Evolutionary conservation across 2,888 invertebrate species (phyloP).

Genomic region (Drosophila histrio): DNA sequence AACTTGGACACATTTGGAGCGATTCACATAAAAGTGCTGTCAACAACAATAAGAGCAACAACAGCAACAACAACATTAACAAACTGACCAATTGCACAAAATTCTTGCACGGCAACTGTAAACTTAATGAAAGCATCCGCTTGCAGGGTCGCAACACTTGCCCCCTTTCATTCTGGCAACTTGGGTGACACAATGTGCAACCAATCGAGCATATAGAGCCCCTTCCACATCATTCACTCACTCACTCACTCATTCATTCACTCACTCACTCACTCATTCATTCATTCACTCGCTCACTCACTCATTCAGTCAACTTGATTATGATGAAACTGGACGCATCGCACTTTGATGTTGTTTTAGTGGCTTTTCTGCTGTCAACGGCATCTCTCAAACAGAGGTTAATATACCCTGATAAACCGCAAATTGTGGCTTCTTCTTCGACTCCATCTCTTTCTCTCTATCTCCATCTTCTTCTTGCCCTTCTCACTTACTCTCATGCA

Average conservation of each 20-base stretch:
- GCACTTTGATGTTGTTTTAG: constrained; percentile 54
- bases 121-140: constrained; percentile 70
- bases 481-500: neutral
- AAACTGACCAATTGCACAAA: constrained; percentile 45
- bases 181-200: constrained; percentile 48
- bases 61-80: neutral
- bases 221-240: neutral
- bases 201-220: constrained; percentile 41
- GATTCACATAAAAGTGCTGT: constrained; percentile 7
- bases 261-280: neutral
- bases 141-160: constrained; percentile 36
- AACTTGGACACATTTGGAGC: constrained; percentile 31
- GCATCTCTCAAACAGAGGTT: constrained; percentile 44
- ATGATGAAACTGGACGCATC: constrained; percentile 36
- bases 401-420: constrained; percentile 60
- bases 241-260: neutral
- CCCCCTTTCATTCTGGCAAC: neutral
- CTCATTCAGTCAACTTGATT: constrained; percentile 37
- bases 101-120: constrained; percentile 64
- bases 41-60: neutral
- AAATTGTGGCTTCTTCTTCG: constrained; percentile 46
- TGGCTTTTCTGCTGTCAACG: constrained; percentile 54
- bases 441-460: constrained; percentile 27
- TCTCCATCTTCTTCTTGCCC: neutral
- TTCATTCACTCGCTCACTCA: neutral